Base-by-base conservation (phyloP, 2,888 invertebrate species). In the Chloroclysta siterata region DNA sequence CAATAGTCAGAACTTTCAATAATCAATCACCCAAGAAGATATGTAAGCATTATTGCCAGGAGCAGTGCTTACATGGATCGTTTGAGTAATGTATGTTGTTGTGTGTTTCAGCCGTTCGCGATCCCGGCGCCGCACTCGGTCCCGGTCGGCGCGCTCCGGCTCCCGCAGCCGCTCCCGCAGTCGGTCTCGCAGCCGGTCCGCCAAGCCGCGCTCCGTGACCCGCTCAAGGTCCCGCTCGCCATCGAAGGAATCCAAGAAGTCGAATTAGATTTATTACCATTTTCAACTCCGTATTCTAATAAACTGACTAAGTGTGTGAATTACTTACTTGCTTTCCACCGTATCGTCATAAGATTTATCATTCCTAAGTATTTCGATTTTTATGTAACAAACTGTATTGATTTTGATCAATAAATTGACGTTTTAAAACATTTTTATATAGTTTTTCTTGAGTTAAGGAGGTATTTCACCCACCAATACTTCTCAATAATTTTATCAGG, bases 81-180 rank as follows among this genome's bases (percentile, higher is more conserved):
- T 52, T 8, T 42, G 14, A 8, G 0, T 67, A 61, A 63, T 51
- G 28, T 53, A 11, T 65, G 54, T 63, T 69, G 66, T 81, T 8
- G 60, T 80, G 44, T 71, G 69, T 80, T 82, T 14, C 90, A 93
- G 93, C 72, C 94, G 95, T 22, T 95, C 95, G 71, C 94, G 95
- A 75, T 95, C 95, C 28, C 90, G 92, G 59, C 89, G 93, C 51
- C 94, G 95, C 75, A 95, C 95, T 64, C 94, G 95, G 61, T 95
- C 95, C 15, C 94, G 94, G 73, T 88, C 93, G 70, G 79, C 93
- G 66, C 91, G 92, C 66, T 93, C 93, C 0, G 93, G 94, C 44
- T 93, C 93, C 5, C 90, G 93, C 65, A 85, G 85, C 5, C 86
- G 91, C 73, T 87, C 88, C 72, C 93, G 93, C 73, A 87, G 87